Conservation (phyloP, 2,113 vertebrate species). For the Ammodytes marinus region DNA sequence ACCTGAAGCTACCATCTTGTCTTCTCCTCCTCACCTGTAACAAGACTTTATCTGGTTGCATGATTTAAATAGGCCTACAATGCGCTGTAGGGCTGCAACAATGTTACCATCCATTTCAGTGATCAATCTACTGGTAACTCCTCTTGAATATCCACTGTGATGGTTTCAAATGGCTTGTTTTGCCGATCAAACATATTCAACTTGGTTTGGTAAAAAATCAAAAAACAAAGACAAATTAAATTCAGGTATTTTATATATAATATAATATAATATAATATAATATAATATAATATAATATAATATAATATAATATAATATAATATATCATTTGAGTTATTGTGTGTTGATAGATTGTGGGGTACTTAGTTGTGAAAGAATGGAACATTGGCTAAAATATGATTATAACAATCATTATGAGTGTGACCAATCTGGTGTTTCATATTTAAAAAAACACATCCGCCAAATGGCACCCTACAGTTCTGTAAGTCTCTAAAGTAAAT, state of each 20-base stretch:
- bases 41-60: neutral
- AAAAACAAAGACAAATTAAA: neutral
- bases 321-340: too few relatives aligned
- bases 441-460: neutral
- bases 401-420: neutral
- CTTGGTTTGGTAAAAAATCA: neutral
- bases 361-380: neutral
- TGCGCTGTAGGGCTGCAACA: neutral
- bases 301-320: too few relatives aligned
- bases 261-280: too few relatives aligned
- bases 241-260: too few relatives aligned
- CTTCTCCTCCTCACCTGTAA: conserved; percentile 57
- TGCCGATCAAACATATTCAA: neutral
- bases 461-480: neutral
- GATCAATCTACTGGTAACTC: neutral
- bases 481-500: conserved; percentile 1
- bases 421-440: neutral
- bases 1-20: conserved; percentile 78
- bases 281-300: too few relatives aligned
- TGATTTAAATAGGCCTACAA: conserved; percentile 1
- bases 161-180: neutral
- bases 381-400: neutral
- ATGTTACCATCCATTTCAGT: too few relatives aligned
- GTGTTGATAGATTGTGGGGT: neutral
- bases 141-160: neutral